phyloP scores from a whole-genome alignment of 2,113 vertebrate species.

The Delphinus delphis region DNA sequence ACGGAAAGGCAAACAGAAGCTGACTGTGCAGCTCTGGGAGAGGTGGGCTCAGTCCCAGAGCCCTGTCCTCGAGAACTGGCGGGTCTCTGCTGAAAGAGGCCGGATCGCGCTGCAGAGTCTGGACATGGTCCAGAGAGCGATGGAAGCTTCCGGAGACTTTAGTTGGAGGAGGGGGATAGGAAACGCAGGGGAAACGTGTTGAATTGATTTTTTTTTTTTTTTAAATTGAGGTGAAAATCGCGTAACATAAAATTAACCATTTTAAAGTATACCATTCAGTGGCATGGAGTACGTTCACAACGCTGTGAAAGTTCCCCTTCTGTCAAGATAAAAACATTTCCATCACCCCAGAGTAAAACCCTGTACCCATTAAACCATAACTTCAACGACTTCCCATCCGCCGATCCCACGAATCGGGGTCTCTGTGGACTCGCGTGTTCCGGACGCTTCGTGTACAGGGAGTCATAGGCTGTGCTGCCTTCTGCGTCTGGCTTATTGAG shows the following conservation, averaged over 20 bases:
- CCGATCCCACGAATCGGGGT: not conserved
- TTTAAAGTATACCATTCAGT: not conserved
- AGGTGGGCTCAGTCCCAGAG: not conserved
- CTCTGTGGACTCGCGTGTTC: not conserved
- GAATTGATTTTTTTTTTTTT: not conserved
- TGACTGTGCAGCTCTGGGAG: not conserved
- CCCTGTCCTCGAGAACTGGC: not conserved
- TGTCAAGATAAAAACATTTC: not conserved
- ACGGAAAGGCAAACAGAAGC: not conserved
- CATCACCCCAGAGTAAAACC: not conserved
- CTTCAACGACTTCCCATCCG: not conserved
- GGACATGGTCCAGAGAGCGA: not conserved
- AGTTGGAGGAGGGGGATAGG: not conserved
- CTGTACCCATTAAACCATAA: too few relatives aligned
- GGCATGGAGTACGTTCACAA: accelerated
- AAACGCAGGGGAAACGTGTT: not conserved
- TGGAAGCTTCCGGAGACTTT: not conserved
- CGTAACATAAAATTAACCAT: not conserved
- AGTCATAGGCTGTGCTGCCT: accelerated
- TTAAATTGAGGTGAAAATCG: not conserved
- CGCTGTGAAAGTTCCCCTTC: accelerated
- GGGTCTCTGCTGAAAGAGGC: not conserved
- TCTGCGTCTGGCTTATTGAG: not conserved
- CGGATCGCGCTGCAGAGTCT: not conserved
- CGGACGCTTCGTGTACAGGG: accelerated